Conservation (phyloP, 2,888 invertebrate species). For the Eupithecia centaureata region DNA sequence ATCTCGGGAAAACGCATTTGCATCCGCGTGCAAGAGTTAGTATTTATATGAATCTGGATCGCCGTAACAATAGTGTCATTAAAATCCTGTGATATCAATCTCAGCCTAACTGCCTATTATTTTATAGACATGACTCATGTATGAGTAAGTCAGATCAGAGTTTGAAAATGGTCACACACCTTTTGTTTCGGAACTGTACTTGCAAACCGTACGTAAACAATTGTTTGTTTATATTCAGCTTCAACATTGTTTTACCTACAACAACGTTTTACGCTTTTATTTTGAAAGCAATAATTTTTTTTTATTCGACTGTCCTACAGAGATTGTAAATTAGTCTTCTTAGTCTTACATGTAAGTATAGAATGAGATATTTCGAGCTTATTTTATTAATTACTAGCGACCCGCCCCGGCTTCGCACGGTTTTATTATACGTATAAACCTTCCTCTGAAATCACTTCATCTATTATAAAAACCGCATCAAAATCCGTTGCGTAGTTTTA, state of each 20-base stretch:
- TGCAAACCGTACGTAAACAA: background rate
- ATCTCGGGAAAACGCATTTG: background rate
- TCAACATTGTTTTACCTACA: too few relatives aligned
- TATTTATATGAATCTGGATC: background rate
- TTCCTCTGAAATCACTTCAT: too few relatives aligned
- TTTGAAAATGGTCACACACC: background rate
- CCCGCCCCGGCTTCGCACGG: too few relatives aligned
- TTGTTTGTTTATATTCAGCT: background rate
- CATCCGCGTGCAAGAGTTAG: background rate
- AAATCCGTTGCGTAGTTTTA: too few relatives aligned
- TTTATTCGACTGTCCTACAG: background rate
- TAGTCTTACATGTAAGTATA: background rate
- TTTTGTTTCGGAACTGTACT: background rate
- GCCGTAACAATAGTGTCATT: conserved; percentile 3
- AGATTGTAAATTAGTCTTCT: background rate
- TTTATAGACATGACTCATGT: background rate
- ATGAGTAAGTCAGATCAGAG: background rate
- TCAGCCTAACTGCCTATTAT: conserved; percentile 4
- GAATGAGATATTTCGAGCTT: too few relatives aligned
- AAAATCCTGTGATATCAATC: background rate
- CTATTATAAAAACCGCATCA: too few relatives aligned
- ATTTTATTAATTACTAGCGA: too few relatives aligned
- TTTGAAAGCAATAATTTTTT: background rate
- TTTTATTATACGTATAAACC: too few relatives aligned
- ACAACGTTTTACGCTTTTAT: too few relatives aligned